phyloP scores from a whole-genome alignment of 2,797 vertebrate species.

The Clarias platycephalus region DNA sequence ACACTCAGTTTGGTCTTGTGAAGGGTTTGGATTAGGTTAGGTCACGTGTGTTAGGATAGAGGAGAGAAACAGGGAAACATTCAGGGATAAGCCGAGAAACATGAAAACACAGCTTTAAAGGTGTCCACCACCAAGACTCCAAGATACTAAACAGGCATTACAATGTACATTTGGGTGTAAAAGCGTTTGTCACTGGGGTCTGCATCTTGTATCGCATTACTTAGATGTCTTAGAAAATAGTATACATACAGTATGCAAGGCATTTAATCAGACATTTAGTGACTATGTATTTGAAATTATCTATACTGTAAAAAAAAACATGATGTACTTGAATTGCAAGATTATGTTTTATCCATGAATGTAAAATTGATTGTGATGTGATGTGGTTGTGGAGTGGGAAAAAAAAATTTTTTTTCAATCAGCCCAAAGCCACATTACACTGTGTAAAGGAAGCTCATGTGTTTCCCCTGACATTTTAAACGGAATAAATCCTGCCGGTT shows the following conservation, averaged over 20 bases:
- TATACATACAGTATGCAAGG: not conserved
- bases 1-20: not conserved
- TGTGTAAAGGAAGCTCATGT: not conserved
- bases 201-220: too few relatives aligned
- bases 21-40: not conserved
- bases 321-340: not conserved
- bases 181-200: not conserved
- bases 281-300: not conserved
- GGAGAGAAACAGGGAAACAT: not conserved
- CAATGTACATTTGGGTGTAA: not conserved
- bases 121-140: not conserved
- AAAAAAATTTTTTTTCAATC: not conserved
- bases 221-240: not conserved
- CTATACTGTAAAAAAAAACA: not conserved
- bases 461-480: not conserved
- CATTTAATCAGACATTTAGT: not conserved
- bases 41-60: not conserved
- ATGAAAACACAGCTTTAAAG: not conserved
- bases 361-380: not conserved
- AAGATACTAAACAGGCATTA: not conserved
- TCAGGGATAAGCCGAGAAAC: not conserved
- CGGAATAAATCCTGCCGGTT: not conserved
- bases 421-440: not conserved
- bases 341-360: not conserved
- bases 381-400: not conserved